phyloP scores from a whole-genome alignment of 2,888 invertebrate genomes.

The Pocota personata region DNA sequence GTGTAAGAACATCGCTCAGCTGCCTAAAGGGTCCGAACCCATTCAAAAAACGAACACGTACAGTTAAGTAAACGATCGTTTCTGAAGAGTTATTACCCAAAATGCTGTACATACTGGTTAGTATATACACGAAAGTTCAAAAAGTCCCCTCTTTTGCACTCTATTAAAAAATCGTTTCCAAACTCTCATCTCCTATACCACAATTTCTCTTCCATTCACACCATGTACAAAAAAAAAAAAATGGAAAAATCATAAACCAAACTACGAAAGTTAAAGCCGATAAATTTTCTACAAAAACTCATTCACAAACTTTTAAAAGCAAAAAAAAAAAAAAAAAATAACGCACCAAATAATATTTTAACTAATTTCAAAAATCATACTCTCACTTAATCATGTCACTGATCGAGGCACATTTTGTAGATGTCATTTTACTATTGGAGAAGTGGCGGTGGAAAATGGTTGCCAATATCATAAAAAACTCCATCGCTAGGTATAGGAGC shows the following conservation, averaged over 20 bases:
- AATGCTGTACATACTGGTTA: no score
- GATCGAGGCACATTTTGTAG: neutral
- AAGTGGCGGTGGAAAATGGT: neutral
- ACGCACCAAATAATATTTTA: neutral
- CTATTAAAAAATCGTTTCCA: neutral
- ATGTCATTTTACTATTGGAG: no score
- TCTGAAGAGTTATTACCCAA: neutral
- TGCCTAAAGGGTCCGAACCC: no score
- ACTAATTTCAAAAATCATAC: neutral
- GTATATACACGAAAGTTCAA: no score
- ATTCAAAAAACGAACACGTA: neutral
- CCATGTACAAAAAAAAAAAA: neutral
- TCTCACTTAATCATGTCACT: conserved; percentile 13
- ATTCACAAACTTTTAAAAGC: neutral
- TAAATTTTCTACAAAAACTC: conserved; percentile 11
- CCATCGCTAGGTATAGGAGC: neutral
- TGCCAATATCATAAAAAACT: neutral
- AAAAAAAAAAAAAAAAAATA: neutral
- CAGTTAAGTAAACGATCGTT: conserved; percentile 1
- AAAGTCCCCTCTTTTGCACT: no score
- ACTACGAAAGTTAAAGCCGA: neutral
- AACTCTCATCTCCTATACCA: neutral
- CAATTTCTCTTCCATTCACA: neutral
- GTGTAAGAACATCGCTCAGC: no score
- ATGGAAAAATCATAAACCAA: neutral